Conservation (phyloP, 1,140 invertebrate genomes). For the Drosophila bipectinata region DNA sequence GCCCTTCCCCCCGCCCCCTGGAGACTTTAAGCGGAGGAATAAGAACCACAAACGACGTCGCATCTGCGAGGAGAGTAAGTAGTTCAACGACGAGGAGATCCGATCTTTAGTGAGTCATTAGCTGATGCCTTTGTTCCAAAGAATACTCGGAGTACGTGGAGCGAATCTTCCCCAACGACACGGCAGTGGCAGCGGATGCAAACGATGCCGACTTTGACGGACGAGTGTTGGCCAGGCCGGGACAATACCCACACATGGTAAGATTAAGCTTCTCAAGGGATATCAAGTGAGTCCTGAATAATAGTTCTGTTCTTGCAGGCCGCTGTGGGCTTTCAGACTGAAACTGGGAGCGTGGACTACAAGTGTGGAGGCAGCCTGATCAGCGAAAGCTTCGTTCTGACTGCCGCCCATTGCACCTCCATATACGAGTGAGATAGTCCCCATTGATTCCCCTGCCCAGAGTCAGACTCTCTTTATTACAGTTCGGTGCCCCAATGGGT, state of each 20-base stretch:
- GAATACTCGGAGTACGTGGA: conserved; percentile 76
- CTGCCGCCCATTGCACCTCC: conserved; percentile 75
- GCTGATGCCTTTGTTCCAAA: conserved; percentile 12
- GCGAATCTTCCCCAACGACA: conserved; percentile 71
- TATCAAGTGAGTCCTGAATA: conserved; percentile 19
- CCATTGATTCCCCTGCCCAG: neutral
- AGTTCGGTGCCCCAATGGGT: conserved; percentile 65
- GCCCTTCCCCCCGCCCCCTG: conserved; percentile 60
- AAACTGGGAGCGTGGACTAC: conserved; percentile 56
- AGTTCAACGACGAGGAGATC: neutral
- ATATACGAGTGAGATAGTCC: conserved; percentile 57
- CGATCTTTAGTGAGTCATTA: conserved; percentile 9
- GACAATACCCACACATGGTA: conserved; percentile 84
- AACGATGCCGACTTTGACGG: conserved; percentile 78
- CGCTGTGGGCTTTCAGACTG: conserved; percentile 57
- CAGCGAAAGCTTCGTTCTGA: conserved; percentile 78
- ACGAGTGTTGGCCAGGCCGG: conserved; percentile 67
- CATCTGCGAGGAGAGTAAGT: conserved; percentile 74
- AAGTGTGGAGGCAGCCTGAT: conserved; percentile 84
- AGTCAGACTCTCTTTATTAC: conserved; percentile 4
- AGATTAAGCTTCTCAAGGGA: no score
- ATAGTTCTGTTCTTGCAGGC: conserved; percentile 52
- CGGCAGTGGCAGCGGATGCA: conserved; percentile 59
- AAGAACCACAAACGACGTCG: conserved; percentile 34
- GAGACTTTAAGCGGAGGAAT: conserved; percentile 43